phyloP scores from a whole-genome alignment of 2,888 invertebrate species.

The Herminia tarsipennalis region DNA sequence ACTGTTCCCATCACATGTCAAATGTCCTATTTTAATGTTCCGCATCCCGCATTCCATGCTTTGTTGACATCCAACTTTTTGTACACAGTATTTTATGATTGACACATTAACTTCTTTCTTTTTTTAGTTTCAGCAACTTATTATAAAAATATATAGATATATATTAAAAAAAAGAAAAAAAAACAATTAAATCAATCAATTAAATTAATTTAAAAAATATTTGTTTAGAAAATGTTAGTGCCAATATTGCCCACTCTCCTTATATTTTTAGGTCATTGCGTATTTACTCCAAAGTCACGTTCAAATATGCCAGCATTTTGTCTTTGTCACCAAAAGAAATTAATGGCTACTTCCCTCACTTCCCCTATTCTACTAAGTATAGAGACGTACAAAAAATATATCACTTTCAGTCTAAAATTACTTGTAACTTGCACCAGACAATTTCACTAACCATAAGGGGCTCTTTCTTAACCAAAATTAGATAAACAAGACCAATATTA shows the following conservation, averaged over 20 bases:
- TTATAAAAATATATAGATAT: too few relatives aligned
- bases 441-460: slow-evolving; percentile 57
- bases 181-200: too few relatives aligned
- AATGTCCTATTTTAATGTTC: slow-evolving; percentile 35
- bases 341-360: slow-evolving; percentile 15
- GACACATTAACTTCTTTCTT: too few relatives aligned
- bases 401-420: slow-evolving; percentile 47
- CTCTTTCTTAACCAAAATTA: slow-evolving; percentile 54
- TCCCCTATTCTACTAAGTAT: slow-evolving; percentile 17
- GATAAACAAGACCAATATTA: slow-evolving; percentile 38
- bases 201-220: too few relatives aligned
- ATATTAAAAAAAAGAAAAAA: too few relatives aligned
- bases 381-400: slow-evolving; percentile 36
- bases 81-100: not conserved
- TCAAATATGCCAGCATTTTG: slow-evolving; percentile 1
- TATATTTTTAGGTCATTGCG: slow-evolving; percentile 1
- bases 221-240: too few relatives aligned
- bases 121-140: too few relatives aligned
- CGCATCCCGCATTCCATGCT: slow-evolving; percentile 29
- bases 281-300: not conserved
- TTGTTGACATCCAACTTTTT: slow-evolving; percentile 27
- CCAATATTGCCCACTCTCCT: too few relatives aligned
- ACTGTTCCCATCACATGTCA: slow-evolving; percentile 35
- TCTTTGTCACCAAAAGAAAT: slow-evolving; percentile 16
- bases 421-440: slow-evolving; percentile 52